Conservation (phyloP, 1,140 invertebrate species). For the Plutomurus gul region DNA sequence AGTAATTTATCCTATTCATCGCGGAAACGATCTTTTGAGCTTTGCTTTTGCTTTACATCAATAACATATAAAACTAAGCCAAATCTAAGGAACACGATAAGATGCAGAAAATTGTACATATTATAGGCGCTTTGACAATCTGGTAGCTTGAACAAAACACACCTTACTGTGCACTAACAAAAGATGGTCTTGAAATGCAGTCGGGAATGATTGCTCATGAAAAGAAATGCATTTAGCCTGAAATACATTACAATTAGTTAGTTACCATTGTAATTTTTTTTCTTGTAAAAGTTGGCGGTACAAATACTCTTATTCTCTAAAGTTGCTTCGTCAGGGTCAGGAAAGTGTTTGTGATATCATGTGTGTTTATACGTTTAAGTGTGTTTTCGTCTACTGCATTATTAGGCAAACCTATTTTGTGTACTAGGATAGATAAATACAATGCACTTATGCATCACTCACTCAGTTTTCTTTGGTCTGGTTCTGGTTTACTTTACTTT, state of each 20-base stretch:
- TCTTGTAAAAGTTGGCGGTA: background rate
- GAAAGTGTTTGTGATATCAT: background rate
- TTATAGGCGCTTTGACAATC: background rate
- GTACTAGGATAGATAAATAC: background rate
- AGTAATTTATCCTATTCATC: background rate
- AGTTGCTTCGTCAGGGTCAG: conserved; percentile 25
- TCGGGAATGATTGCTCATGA: conserved; percentile 3
- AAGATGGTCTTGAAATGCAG: background rate
- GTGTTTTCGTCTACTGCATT: background rate
- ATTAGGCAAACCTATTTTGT: too few species aligned
- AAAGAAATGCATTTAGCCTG: background rate
- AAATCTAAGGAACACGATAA: background rate
- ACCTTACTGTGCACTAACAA: too few species aligned
- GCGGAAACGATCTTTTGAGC: too few species aligned
- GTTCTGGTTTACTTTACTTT: conserved; percentile 16
- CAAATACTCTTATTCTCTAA: background rate
- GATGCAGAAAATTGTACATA: background rate
- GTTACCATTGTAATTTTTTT: background rate
- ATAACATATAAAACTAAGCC: background rate
- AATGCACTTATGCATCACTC: background rate
- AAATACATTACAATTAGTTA: background rate
- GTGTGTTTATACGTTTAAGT: background rate
- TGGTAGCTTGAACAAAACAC: background rate
- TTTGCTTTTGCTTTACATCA: too few species aligned
- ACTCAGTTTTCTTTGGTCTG: background rate